Percentiles rank a stretch among this genome's conserved stretches.
Conservation (phyloP, 2,888 invertebrate genomes). For the Limnephilus rhombicus region DNA sequence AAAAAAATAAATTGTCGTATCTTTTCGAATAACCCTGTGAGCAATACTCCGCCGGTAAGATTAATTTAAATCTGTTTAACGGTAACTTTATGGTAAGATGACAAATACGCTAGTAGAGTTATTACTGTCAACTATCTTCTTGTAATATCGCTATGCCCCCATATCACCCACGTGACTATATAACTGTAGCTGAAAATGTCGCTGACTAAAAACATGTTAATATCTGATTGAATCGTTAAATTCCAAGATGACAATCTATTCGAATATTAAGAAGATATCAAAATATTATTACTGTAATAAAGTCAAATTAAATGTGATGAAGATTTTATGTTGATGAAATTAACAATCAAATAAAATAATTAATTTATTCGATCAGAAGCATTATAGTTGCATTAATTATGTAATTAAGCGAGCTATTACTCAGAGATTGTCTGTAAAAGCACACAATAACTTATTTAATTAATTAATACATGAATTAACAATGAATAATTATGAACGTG, state of each 20-base stretch:
- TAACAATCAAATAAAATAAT: neutral
- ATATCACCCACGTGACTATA: neutral
- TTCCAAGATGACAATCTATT: neutral
- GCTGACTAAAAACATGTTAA: neutral
- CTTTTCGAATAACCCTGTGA: neutral
- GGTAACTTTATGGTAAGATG: neutral
- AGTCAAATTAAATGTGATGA: neutral
- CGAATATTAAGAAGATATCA: neutral
- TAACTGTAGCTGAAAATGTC: neutral
- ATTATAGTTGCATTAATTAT: neutral
- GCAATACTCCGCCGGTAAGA: neutral
- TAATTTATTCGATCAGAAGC: neutral
- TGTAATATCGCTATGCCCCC: neutral
- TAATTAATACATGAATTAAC: neutral
- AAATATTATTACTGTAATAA: neutral
- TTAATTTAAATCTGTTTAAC: neutral
- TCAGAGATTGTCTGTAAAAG: neutral
- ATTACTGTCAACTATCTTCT: neutral
- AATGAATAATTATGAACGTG: no score
- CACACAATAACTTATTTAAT: neutral
- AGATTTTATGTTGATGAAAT: neutral
- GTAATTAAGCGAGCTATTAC: no score
- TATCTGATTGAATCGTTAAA: neutral
- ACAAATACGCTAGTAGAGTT: neutral
- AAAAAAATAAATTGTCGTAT: neutral